These are phyloP conservation scores for Leucosticte australis DNA, from an alignment of 2,113 vertebrate genomes.

Conservation along the genomic window DNA sequence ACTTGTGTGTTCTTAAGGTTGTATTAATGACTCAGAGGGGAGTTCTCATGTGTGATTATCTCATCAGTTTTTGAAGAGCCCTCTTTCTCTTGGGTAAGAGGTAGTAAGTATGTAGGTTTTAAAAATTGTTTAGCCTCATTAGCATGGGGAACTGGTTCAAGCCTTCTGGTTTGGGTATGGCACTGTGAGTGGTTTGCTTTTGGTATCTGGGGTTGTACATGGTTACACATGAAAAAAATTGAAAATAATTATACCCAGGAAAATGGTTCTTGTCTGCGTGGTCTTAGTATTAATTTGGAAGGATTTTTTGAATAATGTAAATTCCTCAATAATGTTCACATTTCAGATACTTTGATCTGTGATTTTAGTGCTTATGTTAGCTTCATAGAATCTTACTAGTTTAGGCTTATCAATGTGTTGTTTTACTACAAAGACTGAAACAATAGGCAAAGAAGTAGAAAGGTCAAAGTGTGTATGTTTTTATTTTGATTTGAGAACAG, in stretches of 20 bases:
- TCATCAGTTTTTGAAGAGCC: background rate
- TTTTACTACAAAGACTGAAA: background rate
- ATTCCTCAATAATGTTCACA: background rate
- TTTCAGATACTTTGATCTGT: background rate
- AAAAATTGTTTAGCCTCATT: background rate
- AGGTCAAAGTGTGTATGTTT: background rate
- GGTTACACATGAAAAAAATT: background rate
- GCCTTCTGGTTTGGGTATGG: fast-evolving
- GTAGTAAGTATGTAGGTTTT: background rate
- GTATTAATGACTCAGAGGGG: background rate
- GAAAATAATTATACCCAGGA: no score
- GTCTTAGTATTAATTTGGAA: background rate
- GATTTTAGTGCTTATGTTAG: background rate
- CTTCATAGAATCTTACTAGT: background rate
- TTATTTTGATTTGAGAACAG: background rate
- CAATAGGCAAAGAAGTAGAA: background rate
- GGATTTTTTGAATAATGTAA: background rate
- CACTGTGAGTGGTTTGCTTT: background rate
- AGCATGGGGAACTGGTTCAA: background rate
- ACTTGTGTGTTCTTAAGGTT: background rate
- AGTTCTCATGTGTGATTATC: background rate
- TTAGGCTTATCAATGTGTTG: background rate
- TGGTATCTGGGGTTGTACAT: background rate
- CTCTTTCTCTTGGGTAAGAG: background rate
- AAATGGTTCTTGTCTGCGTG: background rate